Evolutionary conservation across 2,888 invertebrate genomes (phyloP), one percentile per base, ranked within the genome.

Genomic region (Pecten maximus): DNA sequence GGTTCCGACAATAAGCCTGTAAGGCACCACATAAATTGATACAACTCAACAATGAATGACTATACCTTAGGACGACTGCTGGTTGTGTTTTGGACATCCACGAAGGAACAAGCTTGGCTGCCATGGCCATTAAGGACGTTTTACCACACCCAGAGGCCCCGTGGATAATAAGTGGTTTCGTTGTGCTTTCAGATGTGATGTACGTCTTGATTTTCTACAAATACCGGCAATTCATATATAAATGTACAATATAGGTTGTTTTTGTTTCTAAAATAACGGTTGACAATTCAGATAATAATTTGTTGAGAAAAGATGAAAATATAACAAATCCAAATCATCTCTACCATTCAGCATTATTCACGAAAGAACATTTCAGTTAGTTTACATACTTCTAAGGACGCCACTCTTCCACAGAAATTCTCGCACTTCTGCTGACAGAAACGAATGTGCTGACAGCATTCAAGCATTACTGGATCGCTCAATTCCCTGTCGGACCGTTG

Each of bases 131-230:
- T 6, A 98, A 97, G 0, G 98, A 98, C 19, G 98, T 98, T 97
- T 98, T 98, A 0, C 98, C 98, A 96, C 98, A 98, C 28, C 98
- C 98, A 48, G 98, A 97, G 44, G 98, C 97, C 0, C 98, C 98
- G 92, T 98, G 98, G 91, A 98, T 97, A 16, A 98, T 97, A 90
- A 98, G 97, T 0, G 98, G 98, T 40, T 91, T 97, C 96, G 40
- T 97, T 96, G 93, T 97, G 97, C 93, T 97, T 19, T 88, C 89
- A 35, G 92, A 92, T 6, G 87, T 91, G 6, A 95, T 50, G 90
- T 95, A 95, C 0, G 91, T 48, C 50, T 93, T 91, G 16, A 95
- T 93, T 91, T 88, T 89, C 94, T 94, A 48, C n/a, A 90, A 40
- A 88, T 19, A 44, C 40, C 2, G n/a, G 35, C 74, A 28, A 3